Percentiles rank a stretch among this genome's conserved stretches.
phyloP scores from a whole-genome alignment of 2,113 vertebrate genomes.

The Mesoclemmys tuberculata region DNA sequence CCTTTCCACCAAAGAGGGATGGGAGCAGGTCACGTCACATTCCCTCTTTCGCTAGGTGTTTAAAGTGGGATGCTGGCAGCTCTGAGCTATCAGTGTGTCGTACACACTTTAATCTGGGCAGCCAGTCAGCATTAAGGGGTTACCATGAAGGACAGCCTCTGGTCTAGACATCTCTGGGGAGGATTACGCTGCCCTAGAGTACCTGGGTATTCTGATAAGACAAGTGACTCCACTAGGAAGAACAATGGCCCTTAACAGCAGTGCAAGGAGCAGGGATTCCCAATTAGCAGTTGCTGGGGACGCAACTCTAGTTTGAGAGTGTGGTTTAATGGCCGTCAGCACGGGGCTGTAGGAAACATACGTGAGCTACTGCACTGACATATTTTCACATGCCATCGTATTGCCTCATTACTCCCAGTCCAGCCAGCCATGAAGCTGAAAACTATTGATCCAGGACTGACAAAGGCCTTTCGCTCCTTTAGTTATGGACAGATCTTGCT shows the following conservation, averaged over 20 bases:
- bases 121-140: background rate
- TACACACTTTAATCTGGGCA: background rate
- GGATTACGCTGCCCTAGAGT: background rate
- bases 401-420: background rate
- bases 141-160: background rate
- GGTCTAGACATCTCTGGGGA: accelerated
- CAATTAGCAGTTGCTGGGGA: background rate
- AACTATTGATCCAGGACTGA: background rate
- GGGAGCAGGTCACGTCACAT: background rate
- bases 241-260: background rate
- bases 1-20: too few species aligned
- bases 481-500: background rate
- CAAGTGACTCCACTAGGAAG: background rate
- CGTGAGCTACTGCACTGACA: background rate
- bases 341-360: background rate
- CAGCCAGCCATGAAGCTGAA: background rate
- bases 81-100: background rate
- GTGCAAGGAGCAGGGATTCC: background rate
- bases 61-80: background rate
- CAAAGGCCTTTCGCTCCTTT: background rate
- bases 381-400: background rate
- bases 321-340: background rate
- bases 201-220: background rate
- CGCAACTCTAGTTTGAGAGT: background rate
- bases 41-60: background rate